Evolutionary conservation across 2,888 invertebrate species (phyloP), one percentile per base, ranked within the genome.

Genomic region (Disparrhopalites patrizii): DNA sequence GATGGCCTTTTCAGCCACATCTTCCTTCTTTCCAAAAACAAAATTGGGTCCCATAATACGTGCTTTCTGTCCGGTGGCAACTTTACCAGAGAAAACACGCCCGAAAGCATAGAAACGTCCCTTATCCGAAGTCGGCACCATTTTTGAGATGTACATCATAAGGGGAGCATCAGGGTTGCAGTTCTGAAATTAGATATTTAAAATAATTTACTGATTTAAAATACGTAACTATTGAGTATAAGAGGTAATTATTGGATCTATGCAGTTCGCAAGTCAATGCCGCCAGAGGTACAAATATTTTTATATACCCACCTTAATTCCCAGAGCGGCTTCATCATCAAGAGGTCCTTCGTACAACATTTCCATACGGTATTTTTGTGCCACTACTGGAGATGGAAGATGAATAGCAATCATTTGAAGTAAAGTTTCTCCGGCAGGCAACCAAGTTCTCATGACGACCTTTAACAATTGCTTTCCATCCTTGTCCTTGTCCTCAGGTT

Each of bases 361-460:
- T 83, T 99, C 98, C 92, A 95, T 95, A 83, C 99, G 89, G 85
- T 99, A 99, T 81, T 90, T 93, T 83, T 99, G 99, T 63, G 99
- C 98, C 67, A 93, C 93, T 62, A 99, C 98, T 2, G 99, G 99
- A 30, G 98, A 99, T 68, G 99, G 99, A 80, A 99, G 84, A 80
- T 99, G 99, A 80, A 99, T 96, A 82, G 96, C 94, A 82, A 99
- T 99, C 99, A 99, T 99, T 86, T 99, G 97, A 83, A 99, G 92
- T 77, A 99, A 83, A 78, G 99, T 95, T 81, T 99, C 98, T 76
- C 99, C 99, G 79, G 99, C 99, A 64, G 99, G 99, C 81, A 99
- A 84, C 99, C 99, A 99, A 70, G 92, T 92, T 77, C 98, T 89
- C 98, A 99, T 99, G 71, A 99, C 92, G 75, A 92, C 89, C 86